Evolutionary conservation across 2,888 invertebrate species (phyloP).

Genomic region (Calliopum simillimum): DNA sequence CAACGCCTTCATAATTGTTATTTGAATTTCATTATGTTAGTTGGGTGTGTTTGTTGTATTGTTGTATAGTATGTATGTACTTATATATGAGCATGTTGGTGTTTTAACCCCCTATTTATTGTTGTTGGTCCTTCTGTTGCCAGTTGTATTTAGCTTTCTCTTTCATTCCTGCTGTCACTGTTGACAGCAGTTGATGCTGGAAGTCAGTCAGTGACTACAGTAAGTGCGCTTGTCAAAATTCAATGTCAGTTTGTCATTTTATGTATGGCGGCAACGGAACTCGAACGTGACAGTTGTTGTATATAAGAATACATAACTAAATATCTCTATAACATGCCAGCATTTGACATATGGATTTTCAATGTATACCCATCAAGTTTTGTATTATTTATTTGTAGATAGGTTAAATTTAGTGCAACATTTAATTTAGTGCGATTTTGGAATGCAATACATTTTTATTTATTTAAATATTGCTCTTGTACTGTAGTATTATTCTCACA

Average conservation of each 20-base stretch:
- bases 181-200: conserved; percentile 8
- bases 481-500: too few relatives aligned
- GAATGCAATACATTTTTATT: too few relatives aligned
- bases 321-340: too few relatives aligned
- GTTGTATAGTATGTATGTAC: conserved; percentile 21
- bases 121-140: neutral
- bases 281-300: too few relatives aligned
- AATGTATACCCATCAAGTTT: neutral
- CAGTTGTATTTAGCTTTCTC: conserved; percentile 56
- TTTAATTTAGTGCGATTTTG: too few relatives aligned
- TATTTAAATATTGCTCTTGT: too few relatives aligned
- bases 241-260: conserved; percentile 55
- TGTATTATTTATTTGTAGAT: neutral
- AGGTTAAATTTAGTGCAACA: neutral
- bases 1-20: conserved; percentile 65
- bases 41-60: conserved; percentile 41
- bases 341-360: neutral
- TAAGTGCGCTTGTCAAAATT: conserved; percentile 55
- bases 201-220: conserved; percentile 21
- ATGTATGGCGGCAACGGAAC: too few relatives aligned
- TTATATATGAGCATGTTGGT: conserved; percentile 33
- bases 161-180: conserved; percentile 54
- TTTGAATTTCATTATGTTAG: conserved; percentile 57
- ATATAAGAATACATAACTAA: too few relatives aligned
- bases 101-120: conserved; percentile 39